Base-by-base conservation (phyloP, 2,888 invertebrate species). In the Pardosa pseudoannulata region DNA sequence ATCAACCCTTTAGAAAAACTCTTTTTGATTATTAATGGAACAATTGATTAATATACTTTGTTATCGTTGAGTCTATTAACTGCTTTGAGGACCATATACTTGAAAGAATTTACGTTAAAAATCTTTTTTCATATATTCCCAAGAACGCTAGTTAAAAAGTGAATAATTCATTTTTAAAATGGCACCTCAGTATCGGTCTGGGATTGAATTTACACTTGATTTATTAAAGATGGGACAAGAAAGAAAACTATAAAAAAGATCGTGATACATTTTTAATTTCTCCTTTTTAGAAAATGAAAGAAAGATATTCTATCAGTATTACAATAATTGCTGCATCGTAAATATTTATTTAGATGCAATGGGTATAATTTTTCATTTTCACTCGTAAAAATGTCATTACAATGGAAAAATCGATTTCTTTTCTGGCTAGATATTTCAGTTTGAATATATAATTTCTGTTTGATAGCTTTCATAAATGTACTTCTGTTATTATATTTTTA, bases 151-250 rank as follows among this genome's bases (percentile, higher is more conserved):
- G 11, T 39, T 39, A 65, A 41, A n/a, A 46, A 76, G 28, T 39
- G 29, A 76, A 76, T 76, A 29, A 76, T 76, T 76, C 50, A 31
- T 76, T 41, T 50, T 76, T 29, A 67, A 76, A 76, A 76, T 67
- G 29, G 67, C 67, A 29, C 28, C 67, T 64, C 46, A 31, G 67
- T 46, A 50, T 19, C 46, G 32, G 29, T 28, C 67, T 67, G 67
- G 19, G 67, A 76, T 76, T 76, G 76, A 76, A 65, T 76, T 76
- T 67, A 76, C 23, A 46, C n/a, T 76, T 76, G 76, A 76, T 76
- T 76, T 76, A 76, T 76, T 76, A 76, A 67, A 46, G 76, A 67
- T 13, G 67, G 28, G 76, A 67, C 67, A 76, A 39, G 19, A 28
- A 46, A 31, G 41, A 56, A 65, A 68, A 29, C 27, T 41, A 46